Evolutionary conservation across 2,797 vertebrate species (phyloP), one percentile per base, ranked within the genome.

Genomic region (Rhinatrema bivittatum): DNA sequence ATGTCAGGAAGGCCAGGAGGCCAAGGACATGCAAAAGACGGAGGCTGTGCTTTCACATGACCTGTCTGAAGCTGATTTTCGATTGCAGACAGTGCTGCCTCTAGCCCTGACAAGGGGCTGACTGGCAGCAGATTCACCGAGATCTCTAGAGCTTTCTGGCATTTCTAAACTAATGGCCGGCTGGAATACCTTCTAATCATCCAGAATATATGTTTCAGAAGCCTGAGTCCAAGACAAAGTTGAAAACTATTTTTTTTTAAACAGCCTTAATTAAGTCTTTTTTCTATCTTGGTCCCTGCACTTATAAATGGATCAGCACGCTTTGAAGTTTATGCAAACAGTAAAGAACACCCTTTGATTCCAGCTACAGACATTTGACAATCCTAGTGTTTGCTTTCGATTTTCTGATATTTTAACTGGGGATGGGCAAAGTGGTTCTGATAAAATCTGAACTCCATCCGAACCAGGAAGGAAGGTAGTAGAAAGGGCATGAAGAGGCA

Each of bases 131-230:
- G 64, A 64, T 64, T 65, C 70, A 57, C 53, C 60, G 53, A 53
- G 68, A 74, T 86, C 86, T 87, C 88, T 81, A 79, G 90, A 89
- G 87, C 84, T 88, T 92, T 92, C 77, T 81, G 85, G 85, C 87
- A 91, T 91, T 87, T 80, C 74, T 71, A 38, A 60, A 65, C 65
- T 51, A 62, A 62, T 57, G 10, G 7, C 53, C 43, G 59, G 61
- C 47, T 56, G 48, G 48, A 62, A 54, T 46, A 33, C 58, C 54
- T 57, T 58, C 53, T 49, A 50, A 55, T 50, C 62, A 39, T 33
- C 53, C 39, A 22, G 43, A 62, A 41, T 40, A 63, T 39, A 22
- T 56, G 51, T 48, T 64, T 59, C 49, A 15, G 38, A 1, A 24
- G 55, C 37, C 48, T 38, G 42, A 49, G 10, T 19, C 50, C 5